phyloP scores from a whole-genome alignment of 2,113 vertebrate species.

The Regulus satrapa region DNA sequence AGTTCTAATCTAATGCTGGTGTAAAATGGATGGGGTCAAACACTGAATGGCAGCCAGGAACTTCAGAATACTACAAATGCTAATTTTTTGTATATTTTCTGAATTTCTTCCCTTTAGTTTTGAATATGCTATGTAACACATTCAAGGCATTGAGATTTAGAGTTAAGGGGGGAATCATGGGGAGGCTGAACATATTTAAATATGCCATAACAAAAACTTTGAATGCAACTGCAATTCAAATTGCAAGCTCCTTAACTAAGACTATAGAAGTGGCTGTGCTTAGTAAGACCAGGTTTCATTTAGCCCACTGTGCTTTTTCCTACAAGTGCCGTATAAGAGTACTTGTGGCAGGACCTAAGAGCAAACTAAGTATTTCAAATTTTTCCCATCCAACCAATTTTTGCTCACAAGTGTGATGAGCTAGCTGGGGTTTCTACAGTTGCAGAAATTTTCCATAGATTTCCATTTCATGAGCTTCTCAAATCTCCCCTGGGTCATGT shows the following conservation, averaged over 20 bases:
- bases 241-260: neutral
- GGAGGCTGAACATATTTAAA: neutral
- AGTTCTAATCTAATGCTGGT: neutral
- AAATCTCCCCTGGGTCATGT: neutral
- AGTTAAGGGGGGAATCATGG: neutral
- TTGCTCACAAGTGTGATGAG: neutral
- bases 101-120: neutral
- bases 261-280: neutral
- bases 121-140: neutral
- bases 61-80: neutral
- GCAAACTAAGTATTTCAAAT: neutral
- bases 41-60: neutral
- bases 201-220: neutral
- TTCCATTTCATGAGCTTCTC: neutral
- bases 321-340: rapidly evolving
- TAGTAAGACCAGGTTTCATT: neutral
- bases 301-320: neutral
- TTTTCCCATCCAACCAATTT: neutral
- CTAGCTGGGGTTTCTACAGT: neutral
- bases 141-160: neutral
- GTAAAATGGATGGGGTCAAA: neutral
- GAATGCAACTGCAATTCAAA: neutral
- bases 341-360: neutral
- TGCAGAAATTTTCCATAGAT: neutral
- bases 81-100: neutral